Base-by-base conservation (phyloP, 2,888 invertebrate species). In the Ramazzottius varieornatus region DNA sequence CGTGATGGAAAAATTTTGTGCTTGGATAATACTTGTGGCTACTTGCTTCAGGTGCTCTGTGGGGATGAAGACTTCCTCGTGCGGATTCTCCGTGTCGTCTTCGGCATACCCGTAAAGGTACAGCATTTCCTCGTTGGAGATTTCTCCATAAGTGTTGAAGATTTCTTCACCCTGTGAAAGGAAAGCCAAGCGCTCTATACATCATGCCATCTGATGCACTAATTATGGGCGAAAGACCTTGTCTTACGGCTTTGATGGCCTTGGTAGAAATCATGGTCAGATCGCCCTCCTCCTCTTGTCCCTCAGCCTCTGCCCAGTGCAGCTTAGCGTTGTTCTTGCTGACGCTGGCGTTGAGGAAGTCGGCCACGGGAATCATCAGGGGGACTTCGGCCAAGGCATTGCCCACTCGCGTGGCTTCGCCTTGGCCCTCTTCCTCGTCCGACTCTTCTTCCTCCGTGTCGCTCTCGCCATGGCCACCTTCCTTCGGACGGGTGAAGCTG, bases 301-400 rank as follows among this genome's bases (percentile, higher is more conserved):
- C 54, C 8, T 54, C 54, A 54, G 8, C 54, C 4, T 40, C 40
- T 13, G 8, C 29, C 54, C 54, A 54, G 54, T 54, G 54, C n/a
- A 54, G 54, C 29, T 29, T 54, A 24, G 54, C 54, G 29, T 54
- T 54, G 29, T 54, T 54, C n/a, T 29, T 16, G 29, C 29, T 8
- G 54, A 54, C 54, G 29, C 54, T 54, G 54, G 54, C 54, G 54
- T 54, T 54, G 20, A 54, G 54, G 29, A 54, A n/a, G 29, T 54
- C 54, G 20, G 54, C 54, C 16, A 54, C 24, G 13, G 54, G 54
- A 16, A 54, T 29, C 54, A 54, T 54, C 20, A 54, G 20, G 16
- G 54, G 54, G 16, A 54, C 54, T 29, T 54, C 54, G n/a, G 29
- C 29, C 29, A 54, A 29, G 4, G 54, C 54, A 54, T 54, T 54